These are phyloP conservation scores for Rambutsinella grinnellia DNA, from an alignment of 2,888 invertebrate species.

Conservation along the genomic window DNA sequence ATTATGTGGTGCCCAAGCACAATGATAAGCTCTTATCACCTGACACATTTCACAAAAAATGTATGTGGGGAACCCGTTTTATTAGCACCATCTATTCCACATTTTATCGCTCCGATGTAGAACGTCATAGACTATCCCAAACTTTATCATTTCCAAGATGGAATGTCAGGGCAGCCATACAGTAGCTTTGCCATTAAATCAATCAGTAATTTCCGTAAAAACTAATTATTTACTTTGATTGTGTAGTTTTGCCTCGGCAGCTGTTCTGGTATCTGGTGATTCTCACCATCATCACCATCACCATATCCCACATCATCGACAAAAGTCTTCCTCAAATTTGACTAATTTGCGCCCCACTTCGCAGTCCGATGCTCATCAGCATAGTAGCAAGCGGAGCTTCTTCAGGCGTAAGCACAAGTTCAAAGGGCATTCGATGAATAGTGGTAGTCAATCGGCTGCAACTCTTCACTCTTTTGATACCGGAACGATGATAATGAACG, in stretches of 20 bases:
- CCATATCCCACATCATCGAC: slow-evolving; percentile 31
- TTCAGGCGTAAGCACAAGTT: slow-evolving; percentile 65
- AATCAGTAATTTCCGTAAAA: too few relatives aligned
- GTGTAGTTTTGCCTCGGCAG: slow-evolving; percentile 27
- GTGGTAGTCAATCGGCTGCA: slow-evolving; percentile 22
- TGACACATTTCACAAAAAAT: too few relatives aligned
- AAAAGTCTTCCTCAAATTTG: slow-evolving; percentile 34
- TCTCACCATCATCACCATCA: slow-evolving; percentile 40
- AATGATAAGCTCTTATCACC: too few relatives aligned
- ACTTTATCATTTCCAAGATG: too few relatives aligned
- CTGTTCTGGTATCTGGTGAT: slow-evolving; percentile 9
- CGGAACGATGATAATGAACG: slow-evolving; percentile 46
- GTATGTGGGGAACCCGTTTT: too few relatives aligned
- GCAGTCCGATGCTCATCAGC: slow-evolving; percentile 61
- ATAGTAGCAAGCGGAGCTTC: slow-evolving; percentile 65
- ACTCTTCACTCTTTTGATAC: slow-evolving; percentile 39
- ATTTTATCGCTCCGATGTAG: too few relatives aligned
- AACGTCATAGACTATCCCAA: too few relatives aligned
- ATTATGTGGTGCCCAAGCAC: too few relatives aligned
- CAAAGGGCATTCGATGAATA: slow-evolving; percentile 56
- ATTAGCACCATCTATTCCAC: too few relatives aligned
- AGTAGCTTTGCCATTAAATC: too few relatives aligned
- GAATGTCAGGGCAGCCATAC: not conserved
- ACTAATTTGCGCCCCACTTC: slow-evolving; percentile 41
- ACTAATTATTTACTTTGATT: slow-evolving; percentile 7